Conservation (phyloP, 2,113 vertebrate genomes). For the Poecilia latipinna region DNA sequence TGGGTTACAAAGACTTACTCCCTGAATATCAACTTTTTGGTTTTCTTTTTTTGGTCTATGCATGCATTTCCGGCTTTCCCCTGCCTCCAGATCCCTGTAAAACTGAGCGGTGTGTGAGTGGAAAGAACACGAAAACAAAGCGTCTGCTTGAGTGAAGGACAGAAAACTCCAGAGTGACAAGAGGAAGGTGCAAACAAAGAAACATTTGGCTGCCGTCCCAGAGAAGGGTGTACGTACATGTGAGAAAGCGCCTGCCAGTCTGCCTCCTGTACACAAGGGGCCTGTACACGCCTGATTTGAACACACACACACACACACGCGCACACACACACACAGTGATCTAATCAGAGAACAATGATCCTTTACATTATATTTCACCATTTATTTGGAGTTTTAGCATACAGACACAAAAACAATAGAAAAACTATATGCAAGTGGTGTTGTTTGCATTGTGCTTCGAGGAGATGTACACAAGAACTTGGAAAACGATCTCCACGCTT, state of each 20-base stretch:
- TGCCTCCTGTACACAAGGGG: conserved; percentile 64
- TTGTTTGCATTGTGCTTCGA: background rate
- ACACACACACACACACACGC: conserved; percentile 33
- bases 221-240: conserved; percentile 58
- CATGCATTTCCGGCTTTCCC: background rate
- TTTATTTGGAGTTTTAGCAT: background rate
- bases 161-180: conserved; percentile 69
- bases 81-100: conserved; percentile 25
- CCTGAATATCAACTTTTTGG: background rate
- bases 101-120: conserved; percentile 17
- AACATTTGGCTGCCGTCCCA: conserved; percentile 67
- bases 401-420: conserved; percentile 6
- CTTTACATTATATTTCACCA: conserved; percentile 16
- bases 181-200: conserved; percentile 75
- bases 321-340: conserved; percentile 15
- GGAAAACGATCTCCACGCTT: background rate
- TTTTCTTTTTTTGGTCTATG: background rate
- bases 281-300: conserved; percentile 52
- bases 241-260: conserved; percentile 70
- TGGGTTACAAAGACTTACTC: background rate
- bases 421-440: background rate
- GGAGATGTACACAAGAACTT: background rate
- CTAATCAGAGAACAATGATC: conserved; percentile 41
- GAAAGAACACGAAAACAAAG: conserved; percentile 45
- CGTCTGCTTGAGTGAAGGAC: conserved; percentile 61